These are phyloP conservation scores for Apeltes quadracus DNA, from an alignment of 2,113 vertebrate species.

Conservation along the genomic window DNA sequence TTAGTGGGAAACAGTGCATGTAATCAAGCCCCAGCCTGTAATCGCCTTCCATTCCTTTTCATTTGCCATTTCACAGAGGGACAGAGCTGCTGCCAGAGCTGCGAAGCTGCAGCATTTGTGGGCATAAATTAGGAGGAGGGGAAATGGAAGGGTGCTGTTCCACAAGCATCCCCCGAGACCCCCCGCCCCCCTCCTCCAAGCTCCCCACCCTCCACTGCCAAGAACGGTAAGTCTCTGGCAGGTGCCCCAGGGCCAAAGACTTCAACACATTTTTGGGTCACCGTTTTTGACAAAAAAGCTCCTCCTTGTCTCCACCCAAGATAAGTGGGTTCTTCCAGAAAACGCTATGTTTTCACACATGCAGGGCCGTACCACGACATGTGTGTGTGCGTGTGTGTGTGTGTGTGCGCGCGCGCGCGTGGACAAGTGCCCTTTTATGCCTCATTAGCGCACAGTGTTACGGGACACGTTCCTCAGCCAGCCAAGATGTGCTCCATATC, in stretches of 20 bases:
- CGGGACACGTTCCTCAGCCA: conserved; percentile 30
- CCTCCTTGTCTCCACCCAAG: conserved; percentile 15
- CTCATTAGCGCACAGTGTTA: conserved; percentile 61
- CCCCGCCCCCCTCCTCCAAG: not conserved
- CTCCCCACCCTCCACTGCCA: conserved; percentile 38
- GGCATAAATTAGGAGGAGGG: not conserved
- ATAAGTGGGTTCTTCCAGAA: conserved; percentile 27
- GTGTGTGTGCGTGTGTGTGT: not conserved
- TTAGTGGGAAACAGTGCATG: conserved; percentile 73
- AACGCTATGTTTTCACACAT: conserved; percentile 20
- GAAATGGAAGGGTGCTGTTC: conserved; percentile 10
- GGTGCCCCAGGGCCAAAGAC: conserved; percentile 64
- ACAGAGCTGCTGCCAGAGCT: conserved; percentile 46
- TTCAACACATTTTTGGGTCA: conserved; percentile 66
- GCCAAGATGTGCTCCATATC: conserved; percentile 52
- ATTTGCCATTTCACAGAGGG: conserved; percentile 70
- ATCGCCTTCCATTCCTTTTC: conserved; percentile 72
- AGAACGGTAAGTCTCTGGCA: conserved; percentile 55
- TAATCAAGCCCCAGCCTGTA: conserved; percentile 76
- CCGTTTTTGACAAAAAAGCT: conserved; percentile 34
- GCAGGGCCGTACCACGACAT: conserved; percentile 22
- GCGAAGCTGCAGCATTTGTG: conserved; percentile 31
- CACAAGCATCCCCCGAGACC: conserved; percentile 54
- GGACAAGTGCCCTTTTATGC: conserved; percentile 56
- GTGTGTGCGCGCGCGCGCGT: not conserved